Percentiles rank a stretch among this genome's conserved stretches.
Evolutionary conservation across 2,113 vertebrate species (phyloP).

Genomic region (Vulpes vulpes): DNA sequence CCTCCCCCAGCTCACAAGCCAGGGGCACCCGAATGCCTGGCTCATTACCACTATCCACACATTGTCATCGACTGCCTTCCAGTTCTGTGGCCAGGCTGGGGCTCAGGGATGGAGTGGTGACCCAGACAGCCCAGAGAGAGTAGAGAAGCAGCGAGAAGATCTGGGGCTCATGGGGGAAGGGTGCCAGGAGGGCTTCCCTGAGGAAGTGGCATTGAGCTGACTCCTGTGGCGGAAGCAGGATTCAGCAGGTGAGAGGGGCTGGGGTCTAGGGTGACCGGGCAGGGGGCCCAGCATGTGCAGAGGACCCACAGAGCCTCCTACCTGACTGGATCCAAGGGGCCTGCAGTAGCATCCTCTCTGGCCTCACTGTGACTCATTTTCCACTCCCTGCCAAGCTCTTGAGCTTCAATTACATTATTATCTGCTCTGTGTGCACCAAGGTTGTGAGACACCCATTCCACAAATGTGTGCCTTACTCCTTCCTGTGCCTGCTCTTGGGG

Average conservation of each 20-base stretch:
- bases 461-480: background rate
- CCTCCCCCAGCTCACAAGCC: background rate
- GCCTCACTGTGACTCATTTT: background rate
- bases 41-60: background rate
- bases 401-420: background rate
- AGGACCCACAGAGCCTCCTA: background rate
- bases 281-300: background rate
- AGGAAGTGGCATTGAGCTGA: background rate
- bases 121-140: background rate
- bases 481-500: background rate
- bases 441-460: background rate
- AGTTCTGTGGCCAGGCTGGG: rapidly evolving
- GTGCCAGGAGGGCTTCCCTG: background rate
- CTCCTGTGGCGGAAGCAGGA: background rate
- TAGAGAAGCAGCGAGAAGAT: background rate
- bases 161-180: rapidly evolving
- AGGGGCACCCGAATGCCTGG: background rate
- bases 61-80: rapidly evolving
- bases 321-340: background rate
- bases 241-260: background rate
- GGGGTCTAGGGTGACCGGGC: background rate
- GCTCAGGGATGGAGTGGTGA: rapidly evolving
- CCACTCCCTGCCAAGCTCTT: background rate
- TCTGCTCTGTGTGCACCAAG: background rate
- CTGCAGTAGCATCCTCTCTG: background rate